Evolutionary conservation across 1,140 invertebrate species (phyloP).

Genomic region (Polypedilum vanderplanki): DNA sequence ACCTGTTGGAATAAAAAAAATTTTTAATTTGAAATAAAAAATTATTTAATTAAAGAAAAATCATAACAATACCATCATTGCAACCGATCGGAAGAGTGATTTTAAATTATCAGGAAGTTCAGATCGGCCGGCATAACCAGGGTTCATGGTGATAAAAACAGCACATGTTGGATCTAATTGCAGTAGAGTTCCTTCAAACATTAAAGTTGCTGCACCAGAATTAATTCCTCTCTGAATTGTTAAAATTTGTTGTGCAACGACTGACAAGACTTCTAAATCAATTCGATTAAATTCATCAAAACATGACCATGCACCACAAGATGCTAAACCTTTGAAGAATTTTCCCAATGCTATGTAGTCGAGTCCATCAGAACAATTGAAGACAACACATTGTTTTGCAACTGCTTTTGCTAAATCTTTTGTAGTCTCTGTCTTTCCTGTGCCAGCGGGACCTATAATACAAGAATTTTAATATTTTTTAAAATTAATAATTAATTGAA

Average conservation of each 20-base stretch:
- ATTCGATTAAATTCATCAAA: conserved; percentile 94
- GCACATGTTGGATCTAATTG: conserved; percentile 84
- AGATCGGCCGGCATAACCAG: conserved; percentile 83
- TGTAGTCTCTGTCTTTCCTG: conserved; percentile 93
- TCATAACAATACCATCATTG: too few species aligned
- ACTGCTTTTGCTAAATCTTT: conserved; percentile 95
- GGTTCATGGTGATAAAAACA: conserved; percentile 96
- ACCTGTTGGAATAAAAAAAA: too few species aligned
- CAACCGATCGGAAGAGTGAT: conserved; percentile 88
- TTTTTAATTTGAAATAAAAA: too few species aligned
- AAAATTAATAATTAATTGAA: too few species aligned
- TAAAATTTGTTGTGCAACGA: conserved; percentile 84
- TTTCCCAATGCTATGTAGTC: conserved; percentile 92
- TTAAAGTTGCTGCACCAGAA: conserved; percentile 59
- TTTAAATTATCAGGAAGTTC: conserved; percentile 94
- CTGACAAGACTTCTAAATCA: conserved; percentile 81
- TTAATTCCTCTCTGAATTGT: conserved; percentile 73
- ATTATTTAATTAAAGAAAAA: too few species aligned
- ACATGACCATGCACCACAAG: conserved; percentile 94
- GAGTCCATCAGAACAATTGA: conserved; percentile 90
- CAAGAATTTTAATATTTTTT: too few species aligned
- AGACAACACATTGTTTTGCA: conserved; percentile 93
- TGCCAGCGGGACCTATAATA: conserved; percentile 72
- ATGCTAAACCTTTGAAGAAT: conserved; percentile 94
- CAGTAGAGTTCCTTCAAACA: conserved; percentile 87